Evolutionary conservation across 2,888 invertebrate species (phyloP).

Genomic region (Polymixis flavicincta): DNA sequence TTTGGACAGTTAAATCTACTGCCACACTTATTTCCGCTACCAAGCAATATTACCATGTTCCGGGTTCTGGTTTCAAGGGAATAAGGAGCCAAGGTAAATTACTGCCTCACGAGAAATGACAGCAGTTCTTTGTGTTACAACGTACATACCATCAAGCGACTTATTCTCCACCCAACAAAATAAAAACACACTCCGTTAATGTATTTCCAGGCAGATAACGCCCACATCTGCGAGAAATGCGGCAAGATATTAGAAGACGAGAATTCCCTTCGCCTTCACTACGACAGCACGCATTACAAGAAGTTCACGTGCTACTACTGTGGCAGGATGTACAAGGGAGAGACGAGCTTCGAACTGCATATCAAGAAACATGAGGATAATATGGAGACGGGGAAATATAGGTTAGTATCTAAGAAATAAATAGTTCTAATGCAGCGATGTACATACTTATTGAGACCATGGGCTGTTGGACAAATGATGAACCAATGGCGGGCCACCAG

Average conservation of each 20-base stretch:
- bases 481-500: too few relatives aligned
- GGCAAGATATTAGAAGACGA: conserved; percentile 76
- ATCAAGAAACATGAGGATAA: conserved; percentile 83
- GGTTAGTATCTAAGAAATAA: not conserved
- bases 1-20: too few relatives aligned
- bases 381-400: conserved; percentile 36
- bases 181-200: not conserved
- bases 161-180: not conserved
- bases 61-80: not conserved
- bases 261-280: conserved; percentile 73
- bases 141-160: too few relatives aligned
- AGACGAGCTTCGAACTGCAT: conserved; percentile 80
- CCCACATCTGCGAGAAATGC: conserved; percentile 82
- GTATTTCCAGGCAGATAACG: conserved; percentile 61
- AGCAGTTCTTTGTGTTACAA: not conserved
- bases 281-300: conserved; percentile 78
- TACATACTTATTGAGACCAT: too few relatives aligned
- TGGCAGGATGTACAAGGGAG: conserved; percentile 82
- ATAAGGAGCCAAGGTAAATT: not conserved
- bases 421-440: too few relatives aligned
- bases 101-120: not conserved
- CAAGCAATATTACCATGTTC: not conserved
- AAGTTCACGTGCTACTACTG: conserved; percentile 85
- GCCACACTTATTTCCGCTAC: not conserved
- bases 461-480: too few relatives aligned